Conservation (phyloP, 2,888 invertebrate genomes). For the Coleophora deauratella region DNA sequence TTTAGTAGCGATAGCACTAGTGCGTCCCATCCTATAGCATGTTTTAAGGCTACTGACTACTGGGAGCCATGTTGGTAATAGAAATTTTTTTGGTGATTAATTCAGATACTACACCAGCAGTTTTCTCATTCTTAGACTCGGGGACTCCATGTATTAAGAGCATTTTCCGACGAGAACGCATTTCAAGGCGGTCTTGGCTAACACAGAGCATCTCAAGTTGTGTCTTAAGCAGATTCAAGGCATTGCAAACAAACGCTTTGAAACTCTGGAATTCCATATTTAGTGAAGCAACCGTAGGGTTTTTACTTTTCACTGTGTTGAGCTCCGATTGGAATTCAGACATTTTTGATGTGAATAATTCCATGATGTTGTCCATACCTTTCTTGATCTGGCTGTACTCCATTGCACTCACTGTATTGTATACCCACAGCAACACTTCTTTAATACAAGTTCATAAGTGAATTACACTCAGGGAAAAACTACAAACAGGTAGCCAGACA, state of each 20-base stretch:
- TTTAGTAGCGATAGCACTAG: neutral
- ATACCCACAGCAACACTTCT: too few species aligned
- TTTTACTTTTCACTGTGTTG: neutral
- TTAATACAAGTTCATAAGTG: too few species aligned
- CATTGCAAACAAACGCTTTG: slow-evolving; percentile 6
- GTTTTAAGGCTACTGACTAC: neutral
- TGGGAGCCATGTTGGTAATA: neutral
- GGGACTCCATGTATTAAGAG: slow-evolving; percentile 11
- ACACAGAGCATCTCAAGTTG: slow-evolving; percentile 7
- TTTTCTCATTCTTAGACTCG: slow-evolving; percentile 6
- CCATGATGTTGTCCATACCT: too few species aligned
- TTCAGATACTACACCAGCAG: neutral
- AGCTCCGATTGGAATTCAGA: neutral
- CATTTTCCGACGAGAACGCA: slow-evolving; percentile 11
- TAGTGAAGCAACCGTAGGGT: neutral
- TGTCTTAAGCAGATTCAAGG: slow-evolving; percentile 3
- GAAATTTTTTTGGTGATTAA: neutral
- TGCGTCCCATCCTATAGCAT: neutral
- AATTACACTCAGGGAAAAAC: too few species aligned
- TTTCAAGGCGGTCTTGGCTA: slow-evolving; percentile 7
- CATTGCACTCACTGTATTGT: too few species aligned
- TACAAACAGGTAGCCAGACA: too few species aligned
- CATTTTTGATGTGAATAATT: too few species aligned
- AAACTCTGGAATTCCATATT: slow-evolving; percentile 3
- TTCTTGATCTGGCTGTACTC: too few species aligned